These are phyloP conservation scores for Taxidea taxus DNA, from an alignment of 2,113 vertebrate species.

Conservation along the genomic window DNA sequence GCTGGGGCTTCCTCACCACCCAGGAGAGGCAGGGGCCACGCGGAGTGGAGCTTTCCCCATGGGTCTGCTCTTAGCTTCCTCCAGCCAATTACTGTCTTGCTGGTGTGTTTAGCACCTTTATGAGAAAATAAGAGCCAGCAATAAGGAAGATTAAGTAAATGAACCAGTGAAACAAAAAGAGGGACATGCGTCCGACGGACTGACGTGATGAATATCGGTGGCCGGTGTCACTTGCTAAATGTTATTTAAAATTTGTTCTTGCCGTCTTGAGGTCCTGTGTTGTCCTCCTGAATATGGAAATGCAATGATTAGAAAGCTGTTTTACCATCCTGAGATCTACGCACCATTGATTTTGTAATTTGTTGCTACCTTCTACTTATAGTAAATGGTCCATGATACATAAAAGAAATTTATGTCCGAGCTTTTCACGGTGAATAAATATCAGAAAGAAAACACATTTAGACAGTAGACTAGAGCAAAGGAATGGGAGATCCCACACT, in stretches of 20 bases:
- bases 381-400: conserved; percentile 70
- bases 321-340: not conserved
- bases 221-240: not conserved
- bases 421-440: conserved; percentile 55
- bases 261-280: not conserved
- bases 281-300: not conserved
- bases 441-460: conserved; percentile 47
- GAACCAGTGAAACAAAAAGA: not conserved
- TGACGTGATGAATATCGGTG: rapidly evolving
- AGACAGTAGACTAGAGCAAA: not conserved
- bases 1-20: rapidly evolving
- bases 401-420: conserved; percentile 68
- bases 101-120: not conserved
- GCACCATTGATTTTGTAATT: conserved; percentile 67
- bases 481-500: not conserved
- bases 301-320: not conserved
- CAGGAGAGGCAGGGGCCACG: rapidly evolving
- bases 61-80: not conserved
- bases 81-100: not conserved
- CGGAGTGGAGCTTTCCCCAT: not conserved
- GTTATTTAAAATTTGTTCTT: not conserved
- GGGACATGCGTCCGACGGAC: rapidly evolving
- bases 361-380: conserved; percentile 62
- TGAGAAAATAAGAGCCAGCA: not conserved
- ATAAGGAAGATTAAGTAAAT: not conserved